Base-by-base conservation (phyloP, 2,888 invertebrate species). In the Heliconius cydno region DNA sequence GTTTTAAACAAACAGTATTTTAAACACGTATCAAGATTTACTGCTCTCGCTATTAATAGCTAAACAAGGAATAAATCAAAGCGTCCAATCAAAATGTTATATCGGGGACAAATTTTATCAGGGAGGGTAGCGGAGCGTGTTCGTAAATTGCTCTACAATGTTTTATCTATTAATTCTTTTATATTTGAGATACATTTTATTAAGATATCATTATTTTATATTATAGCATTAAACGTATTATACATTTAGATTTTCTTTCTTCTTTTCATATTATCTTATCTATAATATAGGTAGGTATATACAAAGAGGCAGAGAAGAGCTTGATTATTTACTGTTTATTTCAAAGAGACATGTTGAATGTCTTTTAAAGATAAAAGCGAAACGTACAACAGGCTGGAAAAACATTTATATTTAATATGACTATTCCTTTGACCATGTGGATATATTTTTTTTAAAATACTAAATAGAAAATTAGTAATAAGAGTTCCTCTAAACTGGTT, bases 11-110 rank as follows among this genome's bases (percentile, higher is more conserved):
- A 60, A 73, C 57, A 73, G 2, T 38, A 34, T 60, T 60, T 15
- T 12, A 63, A 68, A 66, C 68, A 91, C 91, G 90, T 87, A 92
- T 92, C 92, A 93, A 93, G 83, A 86, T 84, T 80, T 82, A 84
- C 82, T 86, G 86, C 86, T 88, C 90, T 84, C 85, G 79, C 85
- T 84, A 87, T 85, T 83, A 81, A 84, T 84, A 85, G 85, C 90
- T 90, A 92, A 92, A 94, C 92, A 92, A 91, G 92, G 92, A 90
- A 94, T 94, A 94, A 94, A 94, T 94, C 94, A 93, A 91, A 90
- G 89, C 90, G 91, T 92, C 92, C 90, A 92, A 94, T 94, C 94
- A 94, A 94, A 94, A 94, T 89, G 91, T 93, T 91, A 92, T 93
- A 94, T 93, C 89, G 89, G 90, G 90, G 94, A 93, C 93, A 94